These are phyloP conservation scores for Bombus vancouverensis DNA, from an alignment of 1,140 invertebrate genomes.

Conservation along the genomic window DNA sequence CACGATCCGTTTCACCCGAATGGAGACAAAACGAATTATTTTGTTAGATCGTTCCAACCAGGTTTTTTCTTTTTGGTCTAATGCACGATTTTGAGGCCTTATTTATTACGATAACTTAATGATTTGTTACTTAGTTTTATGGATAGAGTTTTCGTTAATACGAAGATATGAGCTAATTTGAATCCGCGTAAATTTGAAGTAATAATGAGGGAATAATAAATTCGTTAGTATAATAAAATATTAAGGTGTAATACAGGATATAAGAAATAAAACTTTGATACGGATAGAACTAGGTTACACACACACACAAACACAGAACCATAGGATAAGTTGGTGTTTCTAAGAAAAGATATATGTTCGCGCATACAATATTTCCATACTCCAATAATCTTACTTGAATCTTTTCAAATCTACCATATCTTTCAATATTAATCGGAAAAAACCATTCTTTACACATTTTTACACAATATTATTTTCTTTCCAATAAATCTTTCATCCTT, in stretches of 20 bases:
- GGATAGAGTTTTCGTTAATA: not conserved
- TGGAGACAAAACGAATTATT: constrained; percentile 34
- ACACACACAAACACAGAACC: too few relatives aligned
- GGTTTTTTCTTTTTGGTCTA: not conserved
- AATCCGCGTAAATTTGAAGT: not conserved
- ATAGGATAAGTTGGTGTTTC: too few relatives aligned
- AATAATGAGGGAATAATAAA: not conserved
- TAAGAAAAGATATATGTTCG: too few relatives aligned
- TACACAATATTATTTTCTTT: not conserved
- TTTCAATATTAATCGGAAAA: not conserved
- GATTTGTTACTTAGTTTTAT: too few relatives aligned
- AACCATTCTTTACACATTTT: not conserved
- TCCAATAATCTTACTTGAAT: not conserved
- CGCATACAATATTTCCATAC: too few relatives aligned
- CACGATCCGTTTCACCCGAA: not conserved
- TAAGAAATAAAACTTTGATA: too few relatives aligned
- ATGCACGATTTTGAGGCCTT: not conserved
- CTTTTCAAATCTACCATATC: not conserved
- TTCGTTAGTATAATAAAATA: not conserved
- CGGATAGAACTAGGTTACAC: too few relatives aligned
- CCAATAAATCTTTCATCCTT: not conserved
- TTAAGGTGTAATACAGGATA: not conserved
- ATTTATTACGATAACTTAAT: not conserved
- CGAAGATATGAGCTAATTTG: not conserved
- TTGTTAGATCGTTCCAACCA: constrained; percentile 3